Conservation (phyloP, 2,113 vertebrate species). For the Pterocles orientalis region DNA sequence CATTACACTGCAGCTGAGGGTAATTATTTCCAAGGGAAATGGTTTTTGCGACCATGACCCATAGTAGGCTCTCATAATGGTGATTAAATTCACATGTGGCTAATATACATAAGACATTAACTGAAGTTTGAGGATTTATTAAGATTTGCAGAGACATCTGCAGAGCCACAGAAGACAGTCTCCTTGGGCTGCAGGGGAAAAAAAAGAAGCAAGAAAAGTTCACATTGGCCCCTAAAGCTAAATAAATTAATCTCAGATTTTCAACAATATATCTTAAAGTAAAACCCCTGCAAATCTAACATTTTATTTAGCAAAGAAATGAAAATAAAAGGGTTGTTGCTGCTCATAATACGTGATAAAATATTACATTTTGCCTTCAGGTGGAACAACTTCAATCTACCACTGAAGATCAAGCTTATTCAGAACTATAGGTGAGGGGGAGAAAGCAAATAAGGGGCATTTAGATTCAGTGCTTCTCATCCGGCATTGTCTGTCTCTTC, state of each 20-base stretch:
- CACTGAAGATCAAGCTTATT: neutral
- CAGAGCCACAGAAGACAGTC: neutral
- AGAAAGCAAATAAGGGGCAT: neutral
- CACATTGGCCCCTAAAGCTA: neutral
- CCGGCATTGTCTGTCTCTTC: neutral
- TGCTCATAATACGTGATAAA: neutral
- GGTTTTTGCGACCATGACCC: conserved; percentile 32
- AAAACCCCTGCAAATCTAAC: neutral
- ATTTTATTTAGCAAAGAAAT: neutral
- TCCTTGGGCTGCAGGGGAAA: neutral
- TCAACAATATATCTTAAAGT: neutral
- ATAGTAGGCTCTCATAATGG: conserved; percentile 9
- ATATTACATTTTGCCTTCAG: neutral
- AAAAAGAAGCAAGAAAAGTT: neutral
- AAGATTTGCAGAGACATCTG: conserved; percentile 16
- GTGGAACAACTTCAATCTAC: neutral
- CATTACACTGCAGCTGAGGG: conserved; percentile 50
- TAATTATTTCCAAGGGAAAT: conserved; percentile 68
- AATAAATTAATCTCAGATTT: neutral
- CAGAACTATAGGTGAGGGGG: neutral
- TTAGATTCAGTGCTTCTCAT: neutral
- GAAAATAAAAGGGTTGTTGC: neutral
- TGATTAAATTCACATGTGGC: conserved; percentile 49
- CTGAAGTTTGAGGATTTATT: conserved; percentile 48
- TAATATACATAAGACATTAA: conserved; percentile 42